phyloP scores from a whole-genome alignment of 2,113 vertebrate genomes.

The Sapajus apella region DNA sequence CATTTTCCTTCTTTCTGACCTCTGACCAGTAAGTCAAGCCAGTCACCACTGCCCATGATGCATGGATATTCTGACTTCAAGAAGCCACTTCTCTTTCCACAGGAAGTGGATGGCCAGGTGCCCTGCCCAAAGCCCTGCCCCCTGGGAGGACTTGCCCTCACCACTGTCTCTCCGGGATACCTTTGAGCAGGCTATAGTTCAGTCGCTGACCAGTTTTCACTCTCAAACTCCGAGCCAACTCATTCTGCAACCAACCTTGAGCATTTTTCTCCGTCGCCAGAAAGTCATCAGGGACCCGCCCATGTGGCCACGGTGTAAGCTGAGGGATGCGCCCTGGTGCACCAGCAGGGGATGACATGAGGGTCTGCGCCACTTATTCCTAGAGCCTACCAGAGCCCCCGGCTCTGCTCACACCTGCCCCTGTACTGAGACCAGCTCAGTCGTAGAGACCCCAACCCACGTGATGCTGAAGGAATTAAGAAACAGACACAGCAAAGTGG shows the following conservation, averaged over 20 bases:
- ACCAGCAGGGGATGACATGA: not conserved
- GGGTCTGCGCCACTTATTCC: not conserved
- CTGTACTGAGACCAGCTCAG: no score
- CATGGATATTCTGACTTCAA: rapidly evolving
- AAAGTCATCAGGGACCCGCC: not conserved
- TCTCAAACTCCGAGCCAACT: not conserved
- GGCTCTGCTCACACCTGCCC: not conserved
- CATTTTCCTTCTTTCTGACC: not conserved
- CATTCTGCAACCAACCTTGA: not conserved
- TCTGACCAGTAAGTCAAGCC: not conserved
- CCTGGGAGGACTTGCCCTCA: not conserved
- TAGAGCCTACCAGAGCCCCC: not conserved
- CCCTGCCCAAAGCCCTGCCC: not conserved
- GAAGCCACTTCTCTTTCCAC: not conserved
- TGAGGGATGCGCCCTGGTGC: not conserved
- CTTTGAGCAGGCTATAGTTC: not conserved
- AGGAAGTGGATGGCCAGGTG: not conserved
- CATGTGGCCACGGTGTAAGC: not conserved
- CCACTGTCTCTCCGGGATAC: not conserved
- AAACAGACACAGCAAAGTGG: no score
- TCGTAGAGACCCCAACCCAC: no score
- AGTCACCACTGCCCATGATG: not conserved
- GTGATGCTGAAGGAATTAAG: no score
- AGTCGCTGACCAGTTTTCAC: not conserved
- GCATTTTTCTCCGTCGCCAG: not conserved